A percentile compares a stretch with the other conserved stretches of the same genome.
Conservation (phyloP, 2,797 vertebrate species). For the Gymnopithys bicolor region DNA sequence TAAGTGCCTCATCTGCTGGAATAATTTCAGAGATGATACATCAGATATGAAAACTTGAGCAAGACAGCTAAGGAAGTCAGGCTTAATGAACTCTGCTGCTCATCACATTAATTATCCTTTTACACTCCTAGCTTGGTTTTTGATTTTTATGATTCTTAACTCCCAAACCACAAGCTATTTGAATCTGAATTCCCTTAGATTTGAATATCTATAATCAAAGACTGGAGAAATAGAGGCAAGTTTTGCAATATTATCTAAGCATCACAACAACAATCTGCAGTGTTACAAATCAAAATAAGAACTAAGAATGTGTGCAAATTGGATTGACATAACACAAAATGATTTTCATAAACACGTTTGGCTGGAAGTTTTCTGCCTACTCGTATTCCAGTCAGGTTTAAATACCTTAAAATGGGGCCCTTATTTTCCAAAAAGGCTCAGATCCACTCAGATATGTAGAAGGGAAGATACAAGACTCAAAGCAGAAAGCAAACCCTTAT, state of each 20-base stretch:
- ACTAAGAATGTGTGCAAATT: rapidly evolving
- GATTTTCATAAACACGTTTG: neutral
- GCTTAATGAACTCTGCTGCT: neutral
- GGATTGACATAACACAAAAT: neutral
- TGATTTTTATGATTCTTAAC: neutral
- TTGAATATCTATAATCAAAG: neutral
- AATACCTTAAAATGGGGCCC: neutral
- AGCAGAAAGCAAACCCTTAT: neutral
- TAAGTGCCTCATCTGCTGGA: neutral
- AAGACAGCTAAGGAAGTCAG: neutral
- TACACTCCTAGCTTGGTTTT: neutral
- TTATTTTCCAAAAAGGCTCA: neutral
- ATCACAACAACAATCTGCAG: neutral
- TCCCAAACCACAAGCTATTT: neutral
- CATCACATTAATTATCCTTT: neutral
- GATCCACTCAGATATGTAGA: rapidly evolving
- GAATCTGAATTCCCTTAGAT: neutral
- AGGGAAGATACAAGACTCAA: neutral
- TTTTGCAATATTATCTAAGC: neutral
- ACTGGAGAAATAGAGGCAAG: neutral
- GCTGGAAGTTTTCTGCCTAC: neutral
- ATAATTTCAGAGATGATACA: neutral
- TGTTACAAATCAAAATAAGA: neutral
- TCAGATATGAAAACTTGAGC: neutral
- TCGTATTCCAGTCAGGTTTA: neutral